phyloP scores from a whole-genome alignment of 2,797 vertebrate genomes.

The Spinus olivaceus region DNA sequence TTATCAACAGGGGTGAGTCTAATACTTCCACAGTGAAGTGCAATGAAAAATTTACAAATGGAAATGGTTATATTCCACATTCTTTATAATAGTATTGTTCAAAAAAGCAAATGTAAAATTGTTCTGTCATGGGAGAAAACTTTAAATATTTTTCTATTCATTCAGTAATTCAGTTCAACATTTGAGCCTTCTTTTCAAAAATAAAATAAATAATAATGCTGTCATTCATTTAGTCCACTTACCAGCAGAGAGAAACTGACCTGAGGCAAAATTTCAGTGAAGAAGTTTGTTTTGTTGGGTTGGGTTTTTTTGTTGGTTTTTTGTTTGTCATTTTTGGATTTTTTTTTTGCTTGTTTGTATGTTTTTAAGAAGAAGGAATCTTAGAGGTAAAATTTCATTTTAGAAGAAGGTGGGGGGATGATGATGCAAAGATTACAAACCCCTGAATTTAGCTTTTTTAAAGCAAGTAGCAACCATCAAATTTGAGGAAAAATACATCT shows the following conservation, averaged over 20 bases:
- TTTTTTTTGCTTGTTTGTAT: background rate
- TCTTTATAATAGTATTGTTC: background rate
- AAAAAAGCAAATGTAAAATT: background rate
- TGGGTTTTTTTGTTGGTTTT: background rate
- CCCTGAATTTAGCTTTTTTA: background rate
- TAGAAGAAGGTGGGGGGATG: background rate
- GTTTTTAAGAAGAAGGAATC: background rate
- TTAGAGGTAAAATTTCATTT: background rate
- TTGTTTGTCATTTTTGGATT: background rate
- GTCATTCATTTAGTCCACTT: background rate
- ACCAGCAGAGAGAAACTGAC: background rate
- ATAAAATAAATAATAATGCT: background rate
- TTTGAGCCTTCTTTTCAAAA: background rate
- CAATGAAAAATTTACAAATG: background rate
- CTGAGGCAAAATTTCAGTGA: background rate
- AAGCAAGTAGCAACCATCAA: background rate
- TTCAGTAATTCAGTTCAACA: background rate
- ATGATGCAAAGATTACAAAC: background rate
- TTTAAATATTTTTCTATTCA: background rate
- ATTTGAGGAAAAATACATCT: background rate
- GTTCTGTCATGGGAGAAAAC: background rate
- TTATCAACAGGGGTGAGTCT: background rate
- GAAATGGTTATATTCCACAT: background rate
- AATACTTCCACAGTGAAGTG: background rate
- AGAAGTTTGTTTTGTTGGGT: background rate